A percentile compares a stretch with the other conserved stretches of the same genome.
Evolutionary conservation across 2,113 vertebrate genomes (phyloP).

Genomic region (Cebus imitator): DNA sequence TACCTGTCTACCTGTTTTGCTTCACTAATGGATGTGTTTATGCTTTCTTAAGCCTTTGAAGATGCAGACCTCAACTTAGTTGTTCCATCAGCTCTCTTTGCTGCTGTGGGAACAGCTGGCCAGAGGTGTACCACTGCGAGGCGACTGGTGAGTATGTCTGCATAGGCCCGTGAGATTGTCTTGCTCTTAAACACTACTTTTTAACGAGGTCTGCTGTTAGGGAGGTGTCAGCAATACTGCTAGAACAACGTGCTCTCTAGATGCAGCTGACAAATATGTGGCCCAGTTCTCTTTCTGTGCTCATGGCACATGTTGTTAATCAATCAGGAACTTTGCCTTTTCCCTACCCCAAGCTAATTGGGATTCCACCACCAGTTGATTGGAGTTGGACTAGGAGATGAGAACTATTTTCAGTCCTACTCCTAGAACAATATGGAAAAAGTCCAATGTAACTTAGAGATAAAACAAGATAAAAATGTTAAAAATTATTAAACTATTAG

Average conservation of each 20-base stretch:
- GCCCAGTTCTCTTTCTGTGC: no score
- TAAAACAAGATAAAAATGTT: neutral
- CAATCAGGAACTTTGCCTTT: neutral
- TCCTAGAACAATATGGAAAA: neutral
- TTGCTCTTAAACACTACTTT: neutral
- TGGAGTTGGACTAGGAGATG: neutral
- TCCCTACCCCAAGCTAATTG: neutral
- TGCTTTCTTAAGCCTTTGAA: constrained; percentile 88
- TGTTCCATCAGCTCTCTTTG: constrained; percentile 93
- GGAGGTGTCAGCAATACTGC: neutral
- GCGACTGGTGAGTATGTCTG: constrained; percentile 87
- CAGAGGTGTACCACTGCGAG: constrained; percentile 96
- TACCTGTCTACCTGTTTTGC: neutral
- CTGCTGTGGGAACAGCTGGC: constrained; percentile 96
- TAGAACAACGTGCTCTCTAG: neutral
- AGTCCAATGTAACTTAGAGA: neutral
- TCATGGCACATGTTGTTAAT: neutral
- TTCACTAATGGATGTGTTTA: neutral
- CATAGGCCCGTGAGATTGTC: rapidly evolving
- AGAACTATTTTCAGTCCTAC: neutral
- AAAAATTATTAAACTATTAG: neutral
- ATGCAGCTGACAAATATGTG: rapidly evolving
- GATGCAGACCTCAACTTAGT: constrained; percentile 96
- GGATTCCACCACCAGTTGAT: neutral
- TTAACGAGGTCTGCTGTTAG: neutral